Conservation (phyloP, 2,888 invertebrate species). For the Orchestes rusci region DNA sequence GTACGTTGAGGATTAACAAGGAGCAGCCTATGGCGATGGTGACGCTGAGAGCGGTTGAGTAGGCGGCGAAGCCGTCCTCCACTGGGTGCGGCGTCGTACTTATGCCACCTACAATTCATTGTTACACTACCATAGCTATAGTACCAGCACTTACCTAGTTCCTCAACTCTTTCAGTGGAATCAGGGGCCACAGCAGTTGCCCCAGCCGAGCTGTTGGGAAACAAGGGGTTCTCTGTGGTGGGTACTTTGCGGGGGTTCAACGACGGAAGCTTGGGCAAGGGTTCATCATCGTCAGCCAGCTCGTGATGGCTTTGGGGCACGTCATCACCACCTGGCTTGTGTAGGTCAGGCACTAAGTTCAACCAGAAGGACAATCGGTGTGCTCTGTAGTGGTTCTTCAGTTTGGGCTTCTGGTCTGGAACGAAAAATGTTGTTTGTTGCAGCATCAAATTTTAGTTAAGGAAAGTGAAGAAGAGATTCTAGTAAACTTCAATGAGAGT, state of each 20-base stretch:
- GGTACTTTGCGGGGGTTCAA: constrained; percentile 47
- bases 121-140: neutral
- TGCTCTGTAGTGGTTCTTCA: constrained; percentile 90
- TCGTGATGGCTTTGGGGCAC: constrained; percentile 81
- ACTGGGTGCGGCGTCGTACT: constrained; percentile 52
- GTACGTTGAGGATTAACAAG: constrained; percentile 80
- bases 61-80: constrained; percentile 83
- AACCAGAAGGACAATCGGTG: constrained; percentile 92
- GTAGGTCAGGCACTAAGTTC: constrained; percentile 86
- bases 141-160: constrained; percentile 35
- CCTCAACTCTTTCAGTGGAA: constrained; percentile 46
- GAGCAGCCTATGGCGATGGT: constrained; percentile 94
- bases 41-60: constrained; percentile 84
- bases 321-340: constrained; percentile 80
- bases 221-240: constrained; percentile 40
- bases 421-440: constrained; percentile 21
- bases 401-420: constrained; percentile 79
- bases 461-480: too few species aligned
- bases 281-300: constrained; percentile 58
- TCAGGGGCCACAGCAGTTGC: constrained; percentile 32
- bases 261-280: constrained; percentile 50
- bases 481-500: too few species aligned
- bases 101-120: constrained; percentile 36
- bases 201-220: constrained; percentile 41
- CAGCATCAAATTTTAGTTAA: neutral